Evolutionary conservation across 2,888 invertebrate species (phyloP).

Genomic region (Pheosia gnoma): DNA sequence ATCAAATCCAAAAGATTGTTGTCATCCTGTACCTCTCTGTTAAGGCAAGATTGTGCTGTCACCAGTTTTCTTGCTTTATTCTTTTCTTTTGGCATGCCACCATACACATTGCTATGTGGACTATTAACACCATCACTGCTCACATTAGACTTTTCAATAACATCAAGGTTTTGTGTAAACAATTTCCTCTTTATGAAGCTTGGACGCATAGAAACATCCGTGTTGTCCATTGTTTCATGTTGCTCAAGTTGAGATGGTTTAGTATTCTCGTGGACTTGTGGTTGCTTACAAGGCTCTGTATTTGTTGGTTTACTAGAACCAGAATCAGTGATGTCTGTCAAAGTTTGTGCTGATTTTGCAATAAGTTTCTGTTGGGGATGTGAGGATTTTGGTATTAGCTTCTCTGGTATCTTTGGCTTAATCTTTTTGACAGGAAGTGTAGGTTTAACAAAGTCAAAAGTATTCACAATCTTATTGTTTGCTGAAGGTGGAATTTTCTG

Average conservation of each 20-base stretch:
- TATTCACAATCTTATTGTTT: slow-evolving; percentile 34
- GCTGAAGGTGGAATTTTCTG: slow-evolving; percentile 14
- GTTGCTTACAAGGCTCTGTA: slow-evolving; percentile 11
- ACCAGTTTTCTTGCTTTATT: slow-evolving; percentile 68
- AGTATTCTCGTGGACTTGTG: slow-evolving; percentile 23
- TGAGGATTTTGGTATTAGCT: slow-evolving; percentile 50
- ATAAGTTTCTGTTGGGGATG: slow-evolving; percentile 45
- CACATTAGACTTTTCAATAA: slow-evolving; percentile 58
- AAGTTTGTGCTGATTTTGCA: slow-evolving; percentile 47
- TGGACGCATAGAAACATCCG: slow-evolving; percentile 64
- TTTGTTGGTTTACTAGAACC: slow-evolving; percentile 9
- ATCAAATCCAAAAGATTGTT: slow-evolving; percentile 69
- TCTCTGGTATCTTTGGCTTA: slow-evolving; percentile 42
- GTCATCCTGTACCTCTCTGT: slow-evolving; percentile 62
- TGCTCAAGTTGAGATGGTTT: slow-evolving; percentile 20
- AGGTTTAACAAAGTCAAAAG: slow-evolving; percentile 64
- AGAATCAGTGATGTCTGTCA: slow-evolving; percentile 29
- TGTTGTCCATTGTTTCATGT: slow-evolving; percentile 30
- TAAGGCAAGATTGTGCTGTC: slow-evolving; percentile 65
- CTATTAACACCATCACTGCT: slow-evolving; percentile 57
- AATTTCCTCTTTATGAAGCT: slow-evolving; percentile 77
- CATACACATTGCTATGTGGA: slow-evolving; percentile 57
- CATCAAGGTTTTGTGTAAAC: slow-evolving; percentile 71
- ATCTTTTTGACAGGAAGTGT: slow-evolving; percentile 52
- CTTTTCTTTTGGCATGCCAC: slow-evolving; percentile 58